Conservation (phyloP, 1,140 invertebrate genomes). For the Calephelis virginiensis region DNA sequence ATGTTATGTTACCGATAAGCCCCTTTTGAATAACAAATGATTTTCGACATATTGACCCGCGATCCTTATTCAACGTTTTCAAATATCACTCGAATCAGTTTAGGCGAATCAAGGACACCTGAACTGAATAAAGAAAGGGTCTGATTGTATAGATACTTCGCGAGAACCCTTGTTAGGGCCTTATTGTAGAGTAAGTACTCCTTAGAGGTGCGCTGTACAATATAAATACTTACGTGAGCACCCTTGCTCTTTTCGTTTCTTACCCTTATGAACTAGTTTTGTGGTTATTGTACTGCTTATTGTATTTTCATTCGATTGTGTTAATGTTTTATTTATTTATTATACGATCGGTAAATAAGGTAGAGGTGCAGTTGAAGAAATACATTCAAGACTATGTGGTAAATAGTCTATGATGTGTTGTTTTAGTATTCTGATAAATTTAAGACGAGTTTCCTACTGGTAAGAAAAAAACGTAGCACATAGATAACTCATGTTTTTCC, state of each 20-base stretch:
- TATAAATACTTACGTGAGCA: slow-evolving; percentile 54
- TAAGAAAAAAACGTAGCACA: too few relatives aligned
- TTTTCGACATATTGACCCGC: slow-evolving; percentile 52
- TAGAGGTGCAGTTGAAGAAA: too few relatives aligned
- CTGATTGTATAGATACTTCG: slow-evolving; percentile 58
- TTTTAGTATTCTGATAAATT: too few relatives aligned
- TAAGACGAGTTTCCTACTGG: too few relatives aligned
- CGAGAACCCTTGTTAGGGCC: slow-evolving; percentile 63
- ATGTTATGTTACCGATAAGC: slow-evolving; percentile 49
- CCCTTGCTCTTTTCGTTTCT: slow-evolving; percentile 69
- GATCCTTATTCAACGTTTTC: slow-evolving; percentile 51
- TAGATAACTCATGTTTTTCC: too few relatives aligned
- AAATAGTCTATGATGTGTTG: too few relatives aligned
- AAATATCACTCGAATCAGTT: slow-evolving; percentile 67
- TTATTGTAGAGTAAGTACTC: slow-evolving; percentile 67
- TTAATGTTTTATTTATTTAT: neutral
- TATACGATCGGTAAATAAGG: too few relatives aligned
- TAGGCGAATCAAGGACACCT: slow-evolving; percentile 67
- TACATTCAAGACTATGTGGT: too few relatives aligned
- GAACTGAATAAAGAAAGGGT: slow-evolving; percentile 55
- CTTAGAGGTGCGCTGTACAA: slow-evolving; percentile 49
- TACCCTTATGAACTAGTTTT: slow-evolving; percentile 47
- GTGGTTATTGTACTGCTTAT: slow-evolving; percentile 12
- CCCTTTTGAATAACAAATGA: slow-evolving; percentile 58
- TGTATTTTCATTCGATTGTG: slow-evolving; percentile 5